Evolutionary conservation across 1,140 invertebrate genomes (phyloP).

Genomic region (Pararge aegeria): DNA sequence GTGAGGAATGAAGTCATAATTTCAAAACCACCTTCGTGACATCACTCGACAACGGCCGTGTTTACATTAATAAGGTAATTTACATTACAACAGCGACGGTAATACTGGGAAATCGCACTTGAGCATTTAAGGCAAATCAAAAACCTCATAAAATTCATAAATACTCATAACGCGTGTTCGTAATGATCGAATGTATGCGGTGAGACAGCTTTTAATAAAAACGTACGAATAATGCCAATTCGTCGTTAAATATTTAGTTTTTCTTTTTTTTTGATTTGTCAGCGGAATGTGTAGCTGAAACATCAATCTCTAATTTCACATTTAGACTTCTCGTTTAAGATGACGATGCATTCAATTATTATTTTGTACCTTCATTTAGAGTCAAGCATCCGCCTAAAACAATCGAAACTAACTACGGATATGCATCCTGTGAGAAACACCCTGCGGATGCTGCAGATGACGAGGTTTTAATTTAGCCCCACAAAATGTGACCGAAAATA

Average conservation of each 20-base stretch:
- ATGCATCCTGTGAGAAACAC: constrained; percentile 31
- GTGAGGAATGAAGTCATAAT: constrained; percentile 15
- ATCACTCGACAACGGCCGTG: background rate
- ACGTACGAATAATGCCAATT: too few relatives aligned
- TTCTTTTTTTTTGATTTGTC: too few relatives aligned
- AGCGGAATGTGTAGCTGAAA: too few relatives aligned
- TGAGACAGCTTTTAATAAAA: too few relatives aligned
- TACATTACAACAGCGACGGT: background rate
- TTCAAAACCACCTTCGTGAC: constrained; percentile 12
- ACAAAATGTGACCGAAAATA: constrained; percentile 7
- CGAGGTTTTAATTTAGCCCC: constrained; percentile 18
- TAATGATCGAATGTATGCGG: too few relatives aligned
- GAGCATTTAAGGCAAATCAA: constrained; percentile 11
- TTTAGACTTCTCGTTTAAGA: too few relatives aligned
- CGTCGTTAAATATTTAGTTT: too few relatives aligned
- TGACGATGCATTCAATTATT: too few relatives aligned
- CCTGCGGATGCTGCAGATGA: constrained; percentile 9
- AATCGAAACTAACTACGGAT: constrained; percentile 30
- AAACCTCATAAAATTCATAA: background rate
- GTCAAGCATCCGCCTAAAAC: background rate
- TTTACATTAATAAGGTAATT: constrained; percentile 11
- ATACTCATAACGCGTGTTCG: too few relatives aligned
- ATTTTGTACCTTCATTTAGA: too few relatives aligned
- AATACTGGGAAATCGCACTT: constrained; percentile 1
- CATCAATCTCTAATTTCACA: too few relatives aligned